Evolutionary conservation across 2,888 invertebrate genomes (phyloP).

Genomic region (Abscondita cerata): DNA sequence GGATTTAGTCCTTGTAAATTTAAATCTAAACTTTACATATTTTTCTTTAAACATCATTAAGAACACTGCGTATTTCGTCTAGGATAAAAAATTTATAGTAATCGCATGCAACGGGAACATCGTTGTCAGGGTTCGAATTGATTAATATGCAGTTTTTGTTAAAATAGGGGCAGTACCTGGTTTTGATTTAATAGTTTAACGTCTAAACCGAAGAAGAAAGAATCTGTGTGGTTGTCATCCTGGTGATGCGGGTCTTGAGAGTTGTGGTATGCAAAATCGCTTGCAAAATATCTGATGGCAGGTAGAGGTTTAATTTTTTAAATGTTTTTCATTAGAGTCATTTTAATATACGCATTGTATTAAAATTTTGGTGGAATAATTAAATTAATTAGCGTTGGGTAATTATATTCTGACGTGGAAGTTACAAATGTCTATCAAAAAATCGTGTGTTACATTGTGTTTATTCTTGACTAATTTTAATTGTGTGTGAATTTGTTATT

Average conservation of each 20-base stretch:
- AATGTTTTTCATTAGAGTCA: not conserved
- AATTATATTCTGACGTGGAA: constrained; percentile 25
- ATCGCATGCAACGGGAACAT: constrained; percentile 10
- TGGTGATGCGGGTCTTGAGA: constrained; percentile 43
- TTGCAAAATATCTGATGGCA: not conserved
- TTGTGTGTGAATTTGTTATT: no score
- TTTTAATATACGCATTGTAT: constrained; percentile 21
- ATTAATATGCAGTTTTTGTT: constrained; percentile 41
- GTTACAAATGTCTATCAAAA: constrained; percentile 20
- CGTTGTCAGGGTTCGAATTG: constrained; percentile 31
- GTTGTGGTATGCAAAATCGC: constrained; percentile 40
- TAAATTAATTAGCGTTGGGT: constrained; percentile 27
- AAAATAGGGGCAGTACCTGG: constrained; percentile 39
- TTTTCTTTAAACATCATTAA: no score
- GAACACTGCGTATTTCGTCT: no score
- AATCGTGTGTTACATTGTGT: constrained; percentile 10
- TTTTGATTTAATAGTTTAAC: constrained; percentile 38
- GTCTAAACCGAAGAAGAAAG: constrained; percentile 14
- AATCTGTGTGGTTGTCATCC: constrained; percentile 39
- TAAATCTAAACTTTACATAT: no score
- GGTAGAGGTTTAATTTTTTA: no score
- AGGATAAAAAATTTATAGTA: no score
- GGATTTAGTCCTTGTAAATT: no score
- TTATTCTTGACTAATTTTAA: constrained; percentile 8
- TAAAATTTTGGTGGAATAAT: constrained; percentile 25